A percentile compares a stretch with the other conserved stretches of the same genome.
phyloP scores from a whole-genome alignment of 2,888 invertebrate genomes.

The Thyatira batis region DNA sequence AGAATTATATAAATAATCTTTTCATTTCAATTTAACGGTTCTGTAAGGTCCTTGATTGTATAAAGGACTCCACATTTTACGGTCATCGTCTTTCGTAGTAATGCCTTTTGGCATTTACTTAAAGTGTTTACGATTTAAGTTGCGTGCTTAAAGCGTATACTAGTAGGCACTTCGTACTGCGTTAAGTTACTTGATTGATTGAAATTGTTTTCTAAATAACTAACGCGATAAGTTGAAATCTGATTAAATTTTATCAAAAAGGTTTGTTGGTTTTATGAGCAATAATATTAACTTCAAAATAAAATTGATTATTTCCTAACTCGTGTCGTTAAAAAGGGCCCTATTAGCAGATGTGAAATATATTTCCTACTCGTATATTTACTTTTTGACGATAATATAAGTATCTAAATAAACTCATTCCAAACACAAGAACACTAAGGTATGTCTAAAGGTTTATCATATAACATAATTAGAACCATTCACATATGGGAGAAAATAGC shows the following conservation, averaged over 20 bases:
- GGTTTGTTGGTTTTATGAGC: not conserved
- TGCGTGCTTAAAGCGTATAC: conserved; percentile 28
- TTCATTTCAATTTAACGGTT: not conserved
- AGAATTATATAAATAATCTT: not conserved
- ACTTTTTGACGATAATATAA: not conserved
- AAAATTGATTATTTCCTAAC: no score
- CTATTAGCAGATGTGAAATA: no score
- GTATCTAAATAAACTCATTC: not conserved
- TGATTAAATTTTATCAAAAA: conserved; percentile 14
- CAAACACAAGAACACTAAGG: not conserved
- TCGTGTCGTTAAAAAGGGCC: no score
- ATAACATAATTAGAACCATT: conserved; percentile 30
- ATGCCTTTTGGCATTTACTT: conserved; percentile 38
- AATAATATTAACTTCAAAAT: not conserved
- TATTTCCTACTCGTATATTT: no score
- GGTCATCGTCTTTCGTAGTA: conserved; percentile 24
- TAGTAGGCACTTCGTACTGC: conserved; percentile 11
- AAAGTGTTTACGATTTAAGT: conserved; percentile 34
- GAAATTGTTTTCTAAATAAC: conserved; percentile 13
- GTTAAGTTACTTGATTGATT: conserved; percentile 6
- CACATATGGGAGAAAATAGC: conserved; percentile 50
- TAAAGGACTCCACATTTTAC: conserved; percentile 17
- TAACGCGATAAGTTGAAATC: conserved; percentile 2
- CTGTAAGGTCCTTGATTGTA: conserved; percentile 10
- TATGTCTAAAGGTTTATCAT: not conserved